A percentile compares a stretch with the other conserved stretches of the same genome.
These are phyloP conservation scores for Urechis unicinctus DNA, from an alignment of 2,888 invertebrate species.

Conservation along the genomic window DNA sequence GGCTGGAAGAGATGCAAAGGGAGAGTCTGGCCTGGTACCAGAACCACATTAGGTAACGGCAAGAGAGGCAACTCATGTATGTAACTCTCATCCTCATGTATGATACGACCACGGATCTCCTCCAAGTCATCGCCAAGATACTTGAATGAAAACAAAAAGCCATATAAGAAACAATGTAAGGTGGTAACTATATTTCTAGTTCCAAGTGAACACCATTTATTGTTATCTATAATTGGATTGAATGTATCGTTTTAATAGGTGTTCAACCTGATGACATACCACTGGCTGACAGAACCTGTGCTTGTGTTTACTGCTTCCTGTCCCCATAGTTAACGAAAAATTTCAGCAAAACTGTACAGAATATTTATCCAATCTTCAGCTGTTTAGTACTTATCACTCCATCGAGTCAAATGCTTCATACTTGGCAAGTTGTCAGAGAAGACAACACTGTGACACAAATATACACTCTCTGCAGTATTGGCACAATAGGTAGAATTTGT, in stretches of 20 bases:
- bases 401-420: too few relatives aligned
- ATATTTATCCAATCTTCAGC: too few relatives aligned
- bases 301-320: background rate
- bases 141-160: slow-evolving; percentile 39
- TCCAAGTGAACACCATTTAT: too few relatives aligned
- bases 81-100: slow-evolving; percentile 56
- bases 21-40: slow-evolving; percentile 73
- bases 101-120: slow-evolving; percentile 61
- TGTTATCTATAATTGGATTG: too few relatives aligned
- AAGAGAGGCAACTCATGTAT: slow-evolving; percentile 58
- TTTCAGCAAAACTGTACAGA: too few relatives aligned
- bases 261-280: background rate
- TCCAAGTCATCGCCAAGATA: slow-evolving; percentile 60
- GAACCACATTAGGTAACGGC: slow-evolving; percentile 58
- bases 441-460: too few relatives aligned
- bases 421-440: background rate
- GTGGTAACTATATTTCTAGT: too few relatives aligned
- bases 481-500: too few relatives aligned
- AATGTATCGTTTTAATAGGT: background rate
- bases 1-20: slow-evolving; percentile 63
- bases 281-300: background rate
- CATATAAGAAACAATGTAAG: background rate
- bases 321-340: background rate
- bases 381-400: too few relatives aligned
- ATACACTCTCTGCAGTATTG: too few relatives aligned